Base-by-base conservation (phyloP, 2,113 vertebrate genomes). In the Passer domesticus region DNA sequence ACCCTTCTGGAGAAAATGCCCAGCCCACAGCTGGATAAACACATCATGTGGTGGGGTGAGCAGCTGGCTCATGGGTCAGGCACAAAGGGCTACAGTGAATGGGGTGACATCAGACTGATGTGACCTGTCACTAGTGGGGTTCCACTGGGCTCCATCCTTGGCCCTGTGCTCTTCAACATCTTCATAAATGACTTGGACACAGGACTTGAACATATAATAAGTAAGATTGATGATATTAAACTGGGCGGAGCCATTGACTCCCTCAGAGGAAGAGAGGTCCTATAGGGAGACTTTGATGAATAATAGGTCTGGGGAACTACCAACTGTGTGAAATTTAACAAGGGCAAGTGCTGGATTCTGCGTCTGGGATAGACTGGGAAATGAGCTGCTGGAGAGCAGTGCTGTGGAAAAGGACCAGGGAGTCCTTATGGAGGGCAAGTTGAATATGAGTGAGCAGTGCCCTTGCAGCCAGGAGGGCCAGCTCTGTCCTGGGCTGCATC, bases 401-500 rank as follows among this genome's bases (percentile, higher is more conserved):
- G 0, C 9, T 1, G 1, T 44, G 27, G 10, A 73, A 63, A 55
- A 13, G 7, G 27, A 53, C 16, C 8, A 37, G 47, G 13, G 16
- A n/a, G 25, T 52, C 37, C 31, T 73, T 35, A 15, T 43, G 23
- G 11, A n/a, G 12, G 9, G 39, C 16, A 63, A 7, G 25, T 11
- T 44, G 21, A 37, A 25, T 3, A 25, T 44, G 37, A 44, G 21
- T 13, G 5, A 83, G 20, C 55, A 35, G 47, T 53, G 25, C 15
- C 23, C 46, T 52, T 37, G 56, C 20, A 72, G 46, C 31, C 46
- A 72, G 31, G 25, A 62, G 25, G 22, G 31, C 24, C 46, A 52
- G 0, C 46, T 4, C 0, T 62, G 31, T 81, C 16, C 25, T 72
- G 56, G 20, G 3, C 12, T 1, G 20, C 56, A 16, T 62, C 55